phyloP scores from a whole-genome alignment of 35 echinoderm and acorn worm genomes.

The Ophioderma brevispina region DNA sequence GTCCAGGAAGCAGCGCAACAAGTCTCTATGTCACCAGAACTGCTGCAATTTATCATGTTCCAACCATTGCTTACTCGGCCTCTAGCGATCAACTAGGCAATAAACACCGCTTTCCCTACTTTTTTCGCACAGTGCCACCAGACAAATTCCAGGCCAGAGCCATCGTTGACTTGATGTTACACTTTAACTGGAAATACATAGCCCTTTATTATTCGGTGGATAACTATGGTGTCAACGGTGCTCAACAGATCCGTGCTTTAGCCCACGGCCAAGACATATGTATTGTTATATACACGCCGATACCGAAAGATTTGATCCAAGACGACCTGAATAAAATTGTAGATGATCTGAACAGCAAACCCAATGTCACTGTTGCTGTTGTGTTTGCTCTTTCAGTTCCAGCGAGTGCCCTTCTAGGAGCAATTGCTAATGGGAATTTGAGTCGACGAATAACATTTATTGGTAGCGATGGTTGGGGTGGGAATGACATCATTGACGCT shows the following conservation, averaged over 20 bases:
- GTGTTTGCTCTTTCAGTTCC: constrained; percentile 28
- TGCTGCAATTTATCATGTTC: background rate
- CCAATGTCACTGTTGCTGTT: constrained; percentile 23
- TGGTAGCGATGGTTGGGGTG: background rate
- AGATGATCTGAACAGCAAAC: background rate
- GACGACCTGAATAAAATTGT: background rate
- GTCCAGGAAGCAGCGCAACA: constrained; percentile 3
- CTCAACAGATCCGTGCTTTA: background rate
- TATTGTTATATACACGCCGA: background rate
- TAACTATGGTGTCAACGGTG: constrained; percentile 17
- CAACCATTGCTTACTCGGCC: constrained; percentile 17
- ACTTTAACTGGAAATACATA: constrained; percentile 44
- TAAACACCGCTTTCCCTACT: constrained; percentile 52
- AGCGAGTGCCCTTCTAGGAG: background rate
- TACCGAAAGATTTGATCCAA: background rate
- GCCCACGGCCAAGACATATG: constrained; percentile 23
- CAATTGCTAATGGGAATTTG: background rate
- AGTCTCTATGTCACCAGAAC: constrained; percentile 22
- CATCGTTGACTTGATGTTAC: constrained; percentile 31
- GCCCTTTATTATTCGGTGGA: constrained; percentile 1
- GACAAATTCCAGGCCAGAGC: constrained; percentile 63
- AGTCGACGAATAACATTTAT: background rate
- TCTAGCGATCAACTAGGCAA: constrained; percentile 73
- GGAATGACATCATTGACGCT: background rate
- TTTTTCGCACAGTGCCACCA: constrained; percentile 60